Percentiles rank a stretch among this genome's conserved stretches.
These are phyloP conservation scores for Cydia amplana DNA, from an alignment of 1,140 invertebrate genomes.

Conservation along the genomic window DNA sequence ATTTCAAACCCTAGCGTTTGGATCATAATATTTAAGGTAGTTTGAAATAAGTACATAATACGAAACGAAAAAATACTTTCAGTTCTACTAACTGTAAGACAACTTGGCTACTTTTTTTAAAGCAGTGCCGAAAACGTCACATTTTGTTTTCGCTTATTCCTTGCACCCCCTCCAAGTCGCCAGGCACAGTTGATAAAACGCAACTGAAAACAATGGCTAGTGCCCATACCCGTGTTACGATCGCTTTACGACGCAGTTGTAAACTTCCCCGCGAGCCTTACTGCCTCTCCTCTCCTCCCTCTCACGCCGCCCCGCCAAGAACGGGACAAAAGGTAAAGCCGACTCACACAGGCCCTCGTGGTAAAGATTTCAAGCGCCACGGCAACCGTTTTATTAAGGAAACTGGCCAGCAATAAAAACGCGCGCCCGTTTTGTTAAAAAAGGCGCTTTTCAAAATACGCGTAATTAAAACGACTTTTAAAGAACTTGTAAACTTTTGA, in stretches of 20 bases:
- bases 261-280: conserved; percentile 13
- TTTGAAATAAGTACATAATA: too few relatives aligned
- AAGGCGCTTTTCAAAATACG: conserved; percentile 9
- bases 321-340: neutral
- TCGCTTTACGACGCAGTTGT: conserved; percentile 47
- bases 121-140: neutral
- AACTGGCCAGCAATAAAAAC: conserved; percentile 21
- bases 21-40: too few relatives aligned
- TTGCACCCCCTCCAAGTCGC: neutral
- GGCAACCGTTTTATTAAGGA: conserved; percentile 30
- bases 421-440: conserved; percentile 21
- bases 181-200: conserved; percentile 36
- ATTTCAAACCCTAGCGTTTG: too few relatives aligned
- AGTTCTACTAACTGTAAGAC: too few relatives aligned
- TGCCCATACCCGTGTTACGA: conserved; percentile 42
- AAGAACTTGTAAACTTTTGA: conserved; percentile 29
- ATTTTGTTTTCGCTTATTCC: neutral
- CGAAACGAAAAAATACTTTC: too few relatives aligned
- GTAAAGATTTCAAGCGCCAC: conserved; percentile 12
- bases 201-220: conserved; percentile 55
- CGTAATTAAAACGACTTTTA: conserved; percentile 23
- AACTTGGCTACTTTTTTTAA: too few relatives aligned
- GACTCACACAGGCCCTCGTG: neutral
- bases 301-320: neutral
- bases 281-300: neutral